Conservation (phyloP, 2,888 invertebrate species). For the Conistra vaccinii region DNA sequence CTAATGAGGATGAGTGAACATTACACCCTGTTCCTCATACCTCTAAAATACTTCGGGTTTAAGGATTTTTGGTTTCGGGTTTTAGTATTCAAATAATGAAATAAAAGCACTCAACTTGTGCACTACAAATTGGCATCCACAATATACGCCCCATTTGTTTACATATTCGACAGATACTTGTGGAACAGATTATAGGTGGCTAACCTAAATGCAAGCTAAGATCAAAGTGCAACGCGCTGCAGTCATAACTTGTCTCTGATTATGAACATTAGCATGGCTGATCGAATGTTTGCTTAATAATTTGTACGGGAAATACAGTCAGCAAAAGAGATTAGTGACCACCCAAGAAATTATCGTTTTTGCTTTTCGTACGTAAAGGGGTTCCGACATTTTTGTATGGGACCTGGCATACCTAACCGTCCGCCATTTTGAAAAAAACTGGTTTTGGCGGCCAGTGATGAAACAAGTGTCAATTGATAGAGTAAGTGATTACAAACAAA, state of each 20-base stretch:
- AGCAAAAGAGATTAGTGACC: neutral
- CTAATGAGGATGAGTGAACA: too few species aligned
- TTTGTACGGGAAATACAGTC: neutral
- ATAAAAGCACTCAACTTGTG: neutral
- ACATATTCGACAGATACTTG: neutral
- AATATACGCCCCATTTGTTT: neutral
- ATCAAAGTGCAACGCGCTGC: constrained; percentile 17
- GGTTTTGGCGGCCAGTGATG: too few species aligned
- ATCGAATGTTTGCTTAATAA: constrained; percentile 12
- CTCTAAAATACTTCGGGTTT: too few species aligned
- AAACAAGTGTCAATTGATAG: too few species aligned
- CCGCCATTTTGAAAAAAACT: too few species aligned
- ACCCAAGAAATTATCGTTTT: too few species aligned
- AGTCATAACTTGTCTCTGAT: constrained; percentile 12
- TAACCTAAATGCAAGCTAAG: neutral
- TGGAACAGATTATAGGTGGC: neutral
- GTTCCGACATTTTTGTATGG: too few species aligned
- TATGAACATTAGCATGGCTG: constrained; percentile 10
- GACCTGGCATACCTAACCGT: too few species aligned
- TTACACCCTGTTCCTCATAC: too few species aligned
- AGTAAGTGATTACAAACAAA: too few species aligned
- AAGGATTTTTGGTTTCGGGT: too few species aligned
- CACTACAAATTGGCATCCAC: neutral
- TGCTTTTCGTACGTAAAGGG: too few species aligned
- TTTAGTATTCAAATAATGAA: neutral